Base-by-base conservation (phyloP, 2,888 invertebrate genomes). In the Acholoe squamosa region DNA sequence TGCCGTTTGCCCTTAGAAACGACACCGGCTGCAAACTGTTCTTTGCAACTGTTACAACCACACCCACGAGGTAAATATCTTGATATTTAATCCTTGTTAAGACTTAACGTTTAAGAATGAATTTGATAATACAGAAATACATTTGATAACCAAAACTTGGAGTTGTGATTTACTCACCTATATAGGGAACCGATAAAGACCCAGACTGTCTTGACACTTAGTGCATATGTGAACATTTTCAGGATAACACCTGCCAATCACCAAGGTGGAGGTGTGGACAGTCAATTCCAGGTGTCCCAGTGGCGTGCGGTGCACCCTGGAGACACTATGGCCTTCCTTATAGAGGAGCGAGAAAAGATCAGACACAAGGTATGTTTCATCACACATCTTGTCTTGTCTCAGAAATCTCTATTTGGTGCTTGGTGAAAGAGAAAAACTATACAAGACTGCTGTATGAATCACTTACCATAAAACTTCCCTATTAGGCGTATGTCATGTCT, bases 1-100 rank as follows among this genome's bases (percentile, higher is more conserved):
- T 99, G 92, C 99, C 99, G 0, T 99, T 98, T 96, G 98, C 98
- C 16, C 96, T 99, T 91, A 97, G 97, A 94, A 99, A 99, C 96
- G 97, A 98, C 92, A 98, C 99, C 0, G 99, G 99, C 0, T 97
- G 98, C 90, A 97, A 97, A 25, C 96, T 99, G 31, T 97, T 97
- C 96, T 99, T 98, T 96, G 97, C 98, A 91, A 98, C 98, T 0
- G 97, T 98, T 88, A 97, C 98, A 84, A 95, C 95, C 5, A 95
- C 95, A 19, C 95, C 95, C n/a, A 94, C 95, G 22, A 94, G 93
- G 93, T 94, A 92, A 12, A 7, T 43, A 10, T 10, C 43, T 43
- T 43, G 3, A 3, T 7, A 43, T n/a, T n/a, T n/a, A n/a, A n/a
- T n/a, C n/a, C n/a, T n/a, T n/a, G n/a, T n/a, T n/a, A n/a, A n/a